Percentiles rank a stretch among this genome's conserved stretches.
phyloP scores from a whole-genome alignment of 2,888 invertebrate genomes.

The Dugesia japonica region DNA sequence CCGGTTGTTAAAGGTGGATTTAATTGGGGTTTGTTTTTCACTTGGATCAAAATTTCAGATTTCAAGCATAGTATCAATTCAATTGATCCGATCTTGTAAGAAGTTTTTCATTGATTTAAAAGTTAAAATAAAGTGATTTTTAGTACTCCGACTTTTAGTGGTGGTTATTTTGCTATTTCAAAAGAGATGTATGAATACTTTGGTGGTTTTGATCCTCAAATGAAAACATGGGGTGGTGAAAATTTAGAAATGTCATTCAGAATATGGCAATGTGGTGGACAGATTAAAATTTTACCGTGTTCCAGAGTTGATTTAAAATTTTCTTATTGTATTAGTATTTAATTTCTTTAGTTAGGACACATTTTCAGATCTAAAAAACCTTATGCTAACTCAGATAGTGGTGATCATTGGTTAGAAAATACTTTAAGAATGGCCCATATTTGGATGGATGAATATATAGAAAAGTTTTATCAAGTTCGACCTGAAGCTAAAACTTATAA shows the following conservation, averaged over 20 bases:
- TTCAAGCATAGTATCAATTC: conserved; percentile 57
- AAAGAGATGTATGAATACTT: conserved; percentile 68
- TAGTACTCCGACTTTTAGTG: conserved; percentile 83
- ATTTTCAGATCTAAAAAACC: conserved; percentile 82
- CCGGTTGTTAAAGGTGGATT: conserved; percentile 86
- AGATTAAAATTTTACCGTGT: conserved; percentile 75
- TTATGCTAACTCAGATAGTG: conserved; percentile 65
- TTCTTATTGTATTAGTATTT: no score
- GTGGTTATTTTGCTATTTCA: conserved; percentile 82
- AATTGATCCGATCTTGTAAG: conserved; percentile 52
- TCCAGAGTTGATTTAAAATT: no score
- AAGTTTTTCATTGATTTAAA: conserved; percentile 21
- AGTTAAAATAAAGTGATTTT: neutral
- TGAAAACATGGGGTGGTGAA: conserved; percentile 97
- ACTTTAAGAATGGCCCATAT: conserved; percentile 78
- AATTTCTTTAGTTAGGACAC: conserved; percentile 59
- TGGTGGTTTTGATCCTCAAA: conserved; percentile 77
- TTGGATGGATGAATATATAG: conserved; percentile 87
- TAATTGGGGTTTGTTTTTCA: conserved; percentile 88
- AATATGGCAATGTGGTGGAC: conserved; percentile 90
- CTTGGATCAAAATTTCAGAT: conserved; percentile 69
- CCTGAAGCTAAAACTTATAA: neutral
- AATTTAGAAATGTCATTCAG: conserved; percentile 90
- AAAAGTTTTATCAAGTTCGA: conserved; percentile 40
- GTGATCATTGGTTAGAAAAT: conserved; percentile 74